Conservation (phyloP, 2,113 vertebrate genomes). For the Elgaria multicarinata region DNA sequence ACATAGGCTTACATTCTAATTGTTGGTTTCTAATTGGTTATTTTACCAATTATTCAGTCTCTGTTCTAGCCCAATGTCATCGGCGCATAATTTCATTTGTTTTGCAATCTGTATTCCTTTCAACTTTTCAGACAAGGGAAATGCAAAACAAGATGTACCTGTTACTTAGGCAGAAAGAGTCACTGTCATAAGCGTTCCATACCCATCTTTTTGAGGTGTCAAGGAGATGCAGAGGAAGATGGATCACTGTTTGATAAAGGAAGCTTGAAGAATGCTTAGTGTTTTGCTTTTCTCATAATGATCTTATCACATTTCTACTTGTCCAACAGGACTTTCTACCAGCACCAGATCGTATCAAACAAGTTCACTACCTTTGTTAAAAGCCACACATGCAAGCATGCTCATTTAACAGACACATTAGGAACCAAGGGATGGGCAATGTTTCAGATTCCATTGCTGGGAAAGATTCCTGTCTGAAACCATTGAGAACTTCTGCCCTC, state of each 20-base stretch:
- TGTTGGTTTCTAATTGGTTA: no score
- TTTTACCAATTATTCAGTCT: not conserved
- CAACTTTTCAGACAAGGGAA: no score
- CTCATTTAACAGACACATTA: not conserved
- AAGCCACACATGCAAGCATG: not conserved
- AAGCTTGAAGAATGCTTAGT: not conserved
- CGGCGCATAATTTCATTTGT: not conserved
- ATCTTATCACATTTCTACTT: not conserved
- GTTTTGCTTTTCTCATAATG: not conserved
- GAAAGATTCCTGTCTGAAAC: no score
- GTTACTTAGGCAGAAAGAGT: not conserved
- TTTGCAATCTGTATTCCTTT: not conserved
- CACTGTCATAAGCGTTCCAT: not conserved
- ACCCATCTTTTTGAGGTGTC: not conserved
- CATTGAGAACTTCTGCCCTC: no score
- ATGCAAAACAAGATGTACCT: no score
- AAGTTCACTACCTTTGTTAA: not conserved
- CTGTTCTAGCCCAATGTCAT: not conserved
- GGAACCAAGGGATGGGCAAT: not conserved
- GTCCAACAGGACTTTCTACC: not conserved
- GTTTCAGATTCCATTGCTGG: no score
- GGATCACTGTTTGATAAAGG: not conserved
- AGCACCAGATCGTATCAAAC: not conserved
- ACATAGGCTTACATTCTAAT: no score
- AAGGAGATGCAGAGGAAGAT: not conserved